A percentile compares a stretch with the other conserved stretches of the same genome.
phyloP scores from a whole-genome alignment of 2,888 invertebrate genomes.

The Ypsolopha scabrella region DNA sequence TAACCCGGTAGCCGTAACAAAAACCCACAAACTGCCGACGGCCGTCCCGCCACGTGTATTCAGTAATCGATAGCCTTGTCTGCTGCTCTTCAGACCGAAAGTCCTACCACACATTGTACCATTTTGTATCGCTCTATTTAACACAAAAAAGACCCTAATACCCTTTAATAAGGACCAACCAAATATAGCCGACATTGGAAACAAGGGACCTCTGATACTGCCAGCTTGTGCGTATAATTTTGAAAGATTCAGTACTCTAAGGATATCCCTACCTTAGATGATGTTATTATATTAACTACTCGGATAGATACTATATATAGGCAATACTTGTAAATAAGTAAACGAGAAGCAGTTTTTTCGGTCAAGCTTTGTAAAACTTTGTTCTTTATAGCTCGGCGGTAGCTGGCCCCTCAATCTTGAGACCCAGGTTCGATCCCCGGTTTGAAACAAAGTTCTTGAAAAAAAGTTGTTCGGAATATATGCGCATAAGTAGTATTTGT shows the following conservation, averaged over 20 bases:
- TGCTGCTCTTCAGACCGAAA: background rate
- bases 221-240: background rate
- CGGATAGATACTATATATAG: too few species aligned
- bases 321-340: too few species aligned
- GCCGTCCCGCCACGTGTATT: background rate
- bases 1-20: background rate
- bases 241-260: background rate
- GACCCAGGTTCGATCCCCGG: too few species aligned
- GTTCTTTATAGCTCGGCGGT: too few species aligned
- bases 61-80: slow-evolving; percentile 4
- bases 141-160: background rate
- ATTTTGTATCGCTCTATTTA: background rate
- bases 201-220: background rate
- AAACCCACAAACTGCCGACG: background rate
- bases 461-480: too few species aligned
- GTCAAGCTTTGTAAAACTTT: too few species aligned
- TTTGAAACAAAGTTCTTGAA: too few species aligned
- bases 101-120: background rate
- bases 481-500: too few species aligned
- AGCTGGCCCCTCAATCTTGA: too few species aligned
- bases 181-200: background rate
- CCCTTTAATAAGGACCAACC: background rate
- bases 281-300: background rate
- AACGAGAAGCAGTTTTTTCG: too few species aligned
- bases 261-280: background rate